Conservation (phyloP, 2,888 invertebrate genomes). For the Microctonus hyperodae region DNA sequence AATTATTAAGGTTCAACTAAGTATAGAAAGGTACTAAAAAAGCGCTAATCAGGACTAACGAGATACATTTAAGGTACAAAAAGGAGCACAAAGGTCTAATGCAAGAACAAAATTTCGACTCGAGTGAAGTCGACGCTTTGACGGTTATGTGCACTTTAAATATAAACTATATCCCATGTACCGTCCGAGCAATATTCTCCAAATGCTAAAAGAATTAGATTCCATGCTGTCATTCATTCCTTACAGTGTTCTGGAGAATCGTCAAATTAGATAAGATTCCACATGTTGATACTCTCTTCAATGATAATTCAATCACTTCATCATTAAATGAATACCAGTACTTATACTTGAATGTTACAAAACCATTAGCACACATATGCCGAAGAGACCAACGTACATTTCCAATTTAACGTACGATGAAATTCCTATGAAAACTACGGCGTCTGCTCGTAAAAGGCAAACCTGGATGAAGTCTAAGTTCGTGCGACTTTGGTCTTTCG, state of each 20-base stretch:
- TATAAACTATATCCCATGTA: slow-evolving; percentile 1
- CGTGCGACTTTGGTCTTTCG: slow-evolving; percentile 42
- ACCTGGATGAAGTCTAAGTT: slow-evolving; percentile 57
- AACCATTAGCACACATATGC: neutral
- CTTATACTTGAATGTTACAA: neutral
- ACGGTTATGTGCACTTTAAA: neutral
- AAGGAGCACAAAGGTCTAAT: no score
- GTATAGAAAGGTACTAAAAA: no score
- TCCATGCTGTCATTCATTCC: neutral
- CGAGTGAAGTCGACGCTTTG: neutral
- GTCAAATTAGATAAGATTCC: no score
- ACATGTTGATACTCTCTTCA: no score
- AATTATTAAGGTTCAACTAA: no score
- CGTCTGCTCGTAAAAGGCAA: slow-evolving; percentile 60
- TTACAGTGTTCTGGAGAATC: neutral
- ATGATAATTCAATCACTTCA: no score
- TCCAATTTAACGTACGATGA: slow-evolving; percentile 17
- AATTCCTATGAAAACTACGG: slow-evolving; percentile 37
- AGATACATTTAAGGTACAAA: no score
- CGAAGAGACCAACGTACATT: neutral
- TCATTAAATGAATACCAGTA: no score
- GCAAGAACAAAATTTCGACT: no score
- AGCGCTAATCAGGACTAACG: no score
- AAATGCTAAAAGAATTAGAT: neutral
- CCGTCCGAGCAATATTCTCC: neutral